Percentiles rank a stretch among this genome's conserved stretches.
Evolutionary conservation across 30 jellyfish, hydroid and myxozoan genomes (phyloP).

Genomic region (Hydractinia symbiolongicarpus): DNA sequence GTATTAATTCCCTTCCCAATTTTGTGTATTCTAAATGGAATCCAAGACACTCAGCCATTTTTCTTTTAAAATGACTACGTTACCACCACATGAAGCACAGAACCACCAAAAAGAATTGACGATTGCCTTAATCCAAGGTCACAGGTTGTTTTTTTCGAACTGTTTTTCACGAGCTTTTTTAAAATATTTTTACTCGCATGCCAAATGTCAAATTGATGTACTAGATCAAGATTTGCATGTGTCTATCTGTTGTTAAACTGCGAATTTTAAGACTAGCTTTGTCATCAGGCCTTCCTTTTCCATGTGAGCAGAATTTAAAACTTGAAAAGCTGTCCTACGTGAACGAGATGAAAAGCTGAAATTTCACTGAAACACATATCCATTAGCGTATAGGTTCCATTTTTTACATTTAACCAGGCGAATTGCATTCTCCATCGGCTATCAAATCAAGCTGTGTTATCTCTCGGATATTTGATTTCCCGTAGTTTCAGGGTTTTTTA

Average conservation of each 20-base stretch:
- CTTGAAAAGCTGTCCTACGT: background rate
- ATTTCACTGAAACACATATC: background rate
- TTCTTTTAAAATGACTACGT: constrained; percentile 14
- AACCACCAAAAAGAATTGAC: constrained; percentile 53
- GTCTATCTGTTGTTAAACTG: constrained; percentile 28
- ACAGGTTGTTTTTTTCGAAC: background rate
- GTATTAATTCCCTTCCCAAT: background rate
- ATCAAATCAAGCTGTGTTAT: background rate
- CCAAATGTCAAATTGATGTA: constrained; percentile 55
- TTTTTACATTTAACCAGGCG: background rate
- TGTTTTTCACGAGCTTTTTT: constrained; percentile 16
- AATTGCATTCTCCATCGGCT: background rate
- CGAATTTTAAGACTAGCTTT: constrained; percentile 11
- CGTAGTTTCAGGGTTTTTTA: too few species aligned
- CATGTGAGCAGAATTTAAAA: constrained; percentile 22
- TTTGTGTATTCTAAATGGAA: background rate
- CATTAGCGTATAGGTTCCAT: background rate
- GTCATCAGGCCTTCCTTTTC: constrained; percentile 38
- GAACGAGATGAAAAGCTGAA: background rate
- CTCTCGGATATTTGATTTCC: background rate
- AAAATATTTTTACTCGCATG: constrained; percentile 33
- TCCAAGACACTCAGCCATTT: constrained; percentile 31
- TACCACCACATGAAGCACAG: constrained; percentile 38
- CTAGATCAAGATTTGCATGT: constrained; percentile 28
- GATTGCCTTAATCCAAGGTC: constrained; percentile 12